phyloP scores from a whole-genome alignment of 2,797 vertebrate species.

The Sarcoramphus papa region DNA sequence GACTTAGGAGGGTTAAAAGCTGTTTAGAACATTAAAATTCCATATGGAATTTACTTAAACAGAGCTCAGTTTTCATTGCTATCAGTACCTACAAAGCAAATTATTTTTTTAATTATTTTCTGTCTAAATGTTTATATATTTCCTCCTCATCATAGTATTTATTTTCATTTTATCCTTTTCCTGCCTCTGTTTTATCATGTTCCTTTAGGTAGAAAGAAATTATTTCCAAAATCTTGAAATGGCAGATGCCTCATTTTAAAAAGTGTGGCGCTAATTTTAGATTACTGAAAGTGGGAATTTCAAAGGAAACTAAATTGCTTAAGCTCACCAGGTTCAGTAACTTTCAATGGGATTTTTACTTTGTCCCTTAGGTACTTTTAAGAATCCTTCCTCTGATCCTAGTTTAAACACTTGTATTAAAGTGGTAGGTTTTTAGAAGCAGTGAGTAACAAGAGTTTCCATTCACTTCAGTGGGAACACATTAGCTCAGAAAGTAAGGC shows the following conservation, averaged over 20 bases:
- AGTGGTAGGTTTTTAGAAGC: background rate
- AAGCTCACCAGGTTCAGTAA: background rate
- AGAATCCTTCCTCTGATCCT: background rate
- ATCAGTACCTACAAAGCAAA: background rate
- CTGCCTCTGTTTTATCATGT: background rate
- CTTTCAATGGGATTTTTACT: background rate
- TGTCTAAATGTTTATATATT: background rate
- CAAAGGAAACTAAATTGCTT: background rate
- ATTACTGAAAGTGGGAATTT: background rate
- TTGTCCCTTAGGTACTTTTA: background rate
- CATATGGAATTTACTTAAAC: background rate
- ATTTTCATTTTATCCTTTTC: background rate
- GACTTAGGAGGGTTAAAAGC: background rate
- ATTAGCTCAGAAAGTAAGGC: background rate
- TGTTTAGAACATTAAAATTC: background rate
- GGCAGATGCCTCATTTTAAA: background rate
- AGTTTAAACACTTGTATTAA: background rate
- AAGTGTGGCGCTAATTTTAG: background rate
- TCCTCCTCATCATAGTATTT: background rate
- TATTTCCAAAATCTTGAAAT: background rate
- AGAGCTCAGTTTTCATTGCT: background rate
- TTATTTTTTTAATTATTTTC: background rate
- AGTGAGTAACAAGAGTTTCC: background rate
- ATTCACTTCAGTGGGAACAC: background rate
- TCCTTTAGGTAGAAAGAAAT: background rate